Evolutionary conservation across 2,797 vertebrate species (phyloP).

Genomic region (Pangasius sanitwongsei): DNA sequence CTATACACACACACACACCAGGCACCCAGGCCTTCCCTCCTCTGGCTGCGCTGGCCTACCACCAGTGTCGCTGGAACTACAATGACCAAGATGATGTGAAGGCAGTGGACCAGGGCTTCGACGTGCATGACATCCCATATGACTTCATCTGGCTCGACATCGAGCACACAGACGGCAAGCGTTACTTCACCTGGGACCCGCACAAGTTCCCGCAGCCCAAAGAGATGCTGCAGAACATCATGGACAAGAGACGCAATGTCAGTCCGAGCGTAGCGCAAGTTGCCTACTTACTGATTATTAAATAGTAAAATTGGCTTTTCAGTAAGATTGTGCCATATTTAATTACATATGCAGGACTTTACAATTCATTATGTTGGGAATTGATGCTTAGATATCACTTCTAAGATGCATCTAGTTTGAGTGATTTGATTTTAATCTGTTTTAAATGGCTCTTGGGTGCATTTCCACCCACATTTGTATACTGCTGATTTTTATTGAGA

Average conservation of each 20-base stretch:
- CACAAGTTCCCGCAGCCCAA: constrained; percentile 86
- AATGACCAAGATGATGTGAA: constrained; percentile 91
- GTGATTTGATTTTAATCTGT: neutral
- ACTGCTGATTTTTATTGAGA: neutral
- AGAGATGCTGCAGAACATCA: constrained; percentile 82
- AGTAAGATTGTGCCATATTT: neutral
- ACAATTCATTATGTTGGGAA: neutral
- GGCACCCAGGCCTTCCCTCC: constrained; percentile 93
- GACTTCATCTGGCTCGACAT: constrained; percentile 97
- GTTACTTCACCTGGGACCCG: constrained; percentile 96
- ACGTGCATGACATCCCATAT: constrained; percentile 87
- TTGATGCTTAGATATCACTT: neutral
- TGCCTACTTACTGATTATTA: neutral
- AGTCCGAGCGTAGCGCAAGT: neutral
- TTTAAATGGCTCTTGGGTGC: neutral
- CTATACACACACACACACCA: constrained; percentile 54
- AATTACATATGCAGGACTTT: neutral
- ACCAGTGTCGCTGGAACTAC: constrained; percentile 99
- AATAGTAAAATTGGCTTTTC: neutral
- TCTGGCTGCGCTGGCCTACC: constrained; percentile 84
- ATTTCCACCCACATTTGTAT: neutral
- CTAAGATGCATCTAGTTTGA: neutral
- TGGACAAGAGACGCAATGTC: constrained; percentile 86
- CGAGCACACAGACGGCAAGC: constrained; percentile 92
- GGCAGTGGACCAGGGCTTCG: constrained; percentile 84